Conservation (phyloP, 1,140 invertebrate species). For the Agraylea sexmaculata region DNA sequence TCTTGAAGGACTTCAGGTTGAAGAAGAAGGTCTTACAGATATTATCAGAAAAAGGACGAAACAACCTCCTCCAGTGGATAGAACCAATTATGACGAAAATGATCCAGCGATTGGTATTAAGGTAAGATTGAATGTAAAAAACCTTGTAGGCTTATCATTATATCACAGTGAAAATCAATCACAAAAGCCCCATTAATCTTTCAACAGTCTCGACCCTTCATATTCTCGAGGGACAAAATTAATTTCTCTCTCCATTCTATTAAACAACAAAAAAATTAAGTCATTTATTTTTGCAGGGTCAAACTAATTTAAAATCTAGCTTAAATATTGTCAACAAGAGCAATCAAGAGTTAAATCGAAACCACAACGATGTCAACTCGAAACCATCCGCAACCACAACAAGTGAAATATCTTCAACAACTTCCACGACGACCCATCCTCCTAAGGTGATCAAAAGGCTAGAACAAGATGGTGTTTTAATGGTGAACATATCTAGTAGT, state of each 20-base stretch:
- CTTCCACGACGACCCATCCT: constrained; percentile 4
- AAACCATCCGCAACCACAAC: not conserved
- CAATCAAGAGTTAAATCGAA: constrained; percentile 15
- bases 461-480: constrained; percentile 38
- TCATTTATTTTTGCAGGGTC: constrained; percentile 10
- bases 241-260: not conserved
- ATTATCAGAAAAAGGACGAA: constrained; percentile 53
- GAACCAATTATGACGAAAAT: constrained; percentile 39
- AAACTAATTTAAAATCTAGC: constrained; percentile 3
- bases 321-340: constrained; percentile 8
- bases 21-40: constrained; percentile 67
- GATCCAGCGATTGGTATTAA: constrained; percentile 37
- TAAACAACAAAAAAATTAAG: constrained; percentile 1
- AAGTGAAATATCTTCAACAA: not conserved
- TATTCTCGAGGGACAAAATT: not conserved
- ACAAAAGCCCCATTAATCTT: constrained; percentile 1
- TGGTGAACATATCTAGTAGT: constrained; percentile 36
- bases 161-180: too few species aligned
- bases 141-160: too few species aligned
- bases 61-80: constrained; percentile 36
- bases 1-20: constrained; percentile 65
- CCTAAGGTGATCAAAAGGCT: constrained; percentile 25
- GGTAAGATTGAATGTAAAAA: constrained; percentile 24
- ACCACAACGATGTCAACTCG: constrained; percentile 5
- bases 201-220: not conserved